A percentile compares a stretch with the other conserved stretches of the same genome.
These are phyloP conservation scores for Cherax destructor DNA, from an alignment of 1,140 invertebrate species.

Conservation along the genomic window DNA sequence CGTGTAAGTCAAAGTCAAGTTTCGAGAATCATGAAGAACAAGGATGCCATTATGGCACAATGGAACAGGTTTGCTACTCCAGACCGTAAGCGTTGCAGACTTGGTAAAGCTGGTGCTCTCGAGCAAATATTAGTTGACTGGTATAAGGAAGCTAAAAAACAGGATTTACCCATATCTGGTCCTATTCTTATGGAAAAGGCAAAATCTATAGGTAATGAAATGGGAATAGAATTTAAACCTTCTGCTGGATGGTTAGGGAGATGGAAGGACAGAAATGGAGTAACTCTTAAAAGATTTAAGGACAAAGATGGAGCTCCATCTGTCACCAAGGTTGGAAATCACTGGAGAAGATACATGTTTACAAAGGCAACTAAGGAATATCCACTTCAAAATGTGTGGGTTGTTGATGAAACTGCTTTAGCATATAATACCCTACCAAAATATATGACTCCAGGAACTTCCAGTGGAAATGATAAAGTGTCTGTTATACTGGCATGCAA, in stretches of 20 bases:
- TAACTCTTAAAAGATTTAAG: conserved; percentile 64
- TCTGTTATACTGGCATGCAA: conserved; percentile 57
- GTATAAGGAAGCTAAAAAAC: conserved; percentile 63
- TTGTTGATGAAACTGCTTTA: conserved; percentile 52
- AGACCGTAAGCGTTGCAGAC: conserved; percentile 52
- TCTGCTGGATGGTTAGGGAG: conserved; percentile 64
- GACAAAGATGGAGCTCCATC: conserved; percentile 64
- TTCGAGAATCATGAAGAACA: conserved; percentile 66
- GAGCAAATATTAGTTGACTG: conserved; percentile 60
- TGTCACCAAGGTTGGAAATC: conserved; percentile 54
- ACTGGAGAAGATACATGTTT: conserved; percentile 66
- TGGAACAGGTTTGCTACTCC: conserved; percentile 59
- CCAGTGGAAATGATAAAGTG: conserved; percentile 29
- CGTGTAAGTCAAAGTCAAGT: conserved; percentile 67
- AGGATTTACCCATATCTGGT: conserved; percentile 63
- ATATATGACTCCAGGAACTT: conserved; percentile 1
- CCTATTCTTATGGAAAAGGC: conserved; percentile 68
- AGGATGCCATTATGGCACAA: conserved; percentile 47
- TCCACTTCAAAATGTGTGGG: conserved; percentile 60
- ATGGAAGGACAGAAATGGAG: conserved; percentile 67
- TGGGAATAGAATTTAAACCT: conserved; percentile 64
- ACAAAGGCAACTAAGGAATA: conserved; percentile 61
- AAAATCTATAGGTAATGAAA: conserved; percentile 60
- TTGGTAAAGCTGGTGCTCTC: conserved; percentile 52
- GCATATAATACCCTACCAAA: conserved; percentile 56